These are phyloP conservation scores for Oryzaephilus surinamensis DNA, from an alignment of 1,140 invertebrate species.

Conservation along the genomic window DNA sequence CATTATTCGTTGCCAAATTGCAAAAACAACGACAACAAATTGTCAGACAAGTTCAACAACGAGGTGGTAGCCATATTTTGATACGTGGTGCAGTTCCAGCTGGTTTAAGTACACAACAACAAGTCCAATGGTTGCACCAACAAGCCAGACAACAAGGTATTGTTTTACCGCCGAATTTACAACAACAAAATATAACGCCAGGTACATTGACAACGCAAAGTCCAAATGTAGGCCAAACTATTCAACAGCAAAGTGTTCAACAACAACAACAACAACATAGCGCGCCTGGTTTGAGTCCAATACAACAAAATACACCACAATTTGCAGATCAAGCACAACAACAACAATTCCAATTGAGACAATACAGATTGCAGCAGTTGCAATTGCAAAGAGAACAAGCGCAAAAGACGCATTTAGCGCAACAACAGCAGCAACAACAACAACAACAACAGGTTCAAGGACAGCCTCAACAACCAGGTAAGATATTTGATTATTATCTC, in stretches of 20 bases:
- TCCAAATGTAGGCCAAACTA: too few species aligned
- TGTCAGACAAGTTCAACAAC: conserved; percentile 34
- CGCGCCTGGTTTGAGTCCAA: conserved; percentile 39
- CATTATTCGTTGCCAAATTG: conserved; percentile 59
- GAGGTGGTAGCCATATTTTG: conserved; percentile 36
- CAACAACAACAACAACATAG: conserved; percentile 21
- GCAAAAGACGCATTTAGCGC: conserved; percentile 19
- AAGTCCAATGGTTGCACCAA: conserved; percentile 56
- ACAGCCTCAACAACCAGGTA: neutral
- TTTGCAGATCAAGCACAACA: conserved; percentile 24
- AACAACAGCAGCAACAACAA: conserved; percentile 19
- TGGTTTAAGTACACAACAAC: conserved; percentile 51
- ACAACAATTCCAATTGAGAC: conserved; percentile 39
- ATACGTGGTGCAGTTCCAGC: conserved; percentile 41
- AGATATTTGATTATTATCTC: too few species aligned
- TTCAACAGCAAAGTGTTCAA: conserved; percentile 10
- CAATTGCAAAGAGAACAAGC: conserved; percentile 44
- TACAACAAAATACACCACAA: conserved; percentile 27
- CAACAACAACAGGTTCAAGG: conserved; percentile 2
- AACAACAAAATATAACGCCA: conserved; percentile 26
- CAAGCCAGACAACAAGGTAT: conserved; percentile 45
- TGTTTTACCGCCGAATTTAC: conserved; percentile 32
- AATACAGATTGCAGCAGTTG: conserved; percentile 43
- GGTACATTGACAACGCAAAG: conserved; percentile 15
- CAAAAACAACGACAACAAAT: conserved; percentile 7